These are phyloP conservation scores for Serripes groenlandicus DNA, from an alignment of 2,888 invertebrate genomes.

Conservation along the genomic window DNA sequence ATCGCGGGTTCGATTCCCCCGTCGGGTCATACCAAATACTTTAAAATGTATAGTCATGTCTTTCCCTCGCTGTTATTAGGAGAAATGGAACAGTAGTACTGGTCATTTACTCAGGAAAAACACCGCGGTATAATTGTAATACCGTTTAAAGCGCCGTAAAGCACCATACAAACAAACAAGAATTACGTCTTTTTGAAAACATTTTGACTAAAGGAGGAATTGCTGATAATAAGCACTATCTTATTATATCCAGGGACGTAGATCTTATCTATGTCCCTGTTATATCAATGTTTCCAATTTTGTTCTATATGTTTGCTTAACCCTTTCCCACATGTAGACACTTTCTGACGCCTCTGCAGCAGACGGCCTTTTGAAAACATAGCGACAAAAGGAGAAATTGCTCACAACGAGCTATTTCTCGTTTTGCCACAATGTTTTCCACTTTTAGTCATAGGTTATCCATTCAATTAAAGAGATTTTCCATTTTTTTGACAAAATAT, in stretches of 20 bases:
- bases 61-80: too few relatives aligned
- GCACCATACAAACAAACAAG: background rate
- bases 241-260: too few relatives aligned
- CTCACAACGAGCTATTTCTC: background rate
- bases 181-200: background rate
- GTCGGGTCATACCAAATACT: too few relatives aligned
- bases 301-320: background rate
- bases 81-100: too few relatives aligned
- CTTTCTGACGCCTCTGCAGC: background rate
- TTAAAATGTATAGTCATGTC: too few relatives aligned
- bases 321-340: background rate
- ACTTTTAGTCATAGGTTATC: too few relatives aligned
- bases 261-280: too few relatives aligned
- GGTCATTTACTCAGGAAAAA: too few relatives aligned
- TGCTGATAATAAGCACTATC: background rate
- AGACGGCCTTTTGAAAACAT: background rate
- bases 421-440: background rate
- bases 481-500: too few relatives aligned
- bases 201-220: background rate
- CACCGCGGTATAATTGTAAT: too few relatives aligned
- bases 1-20: too few relatives aligned
- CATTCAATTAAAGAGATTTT: too few relatives aligned
- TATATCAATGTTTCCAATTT: background rate
- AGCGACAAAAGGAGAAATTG: background rate
- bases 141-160: background rate